These are phyloP conservation scores for Toxostoma redivivum DNA, from an alignment of 2,113 vertebrate species.

Conservation along the genomic window DNA sequence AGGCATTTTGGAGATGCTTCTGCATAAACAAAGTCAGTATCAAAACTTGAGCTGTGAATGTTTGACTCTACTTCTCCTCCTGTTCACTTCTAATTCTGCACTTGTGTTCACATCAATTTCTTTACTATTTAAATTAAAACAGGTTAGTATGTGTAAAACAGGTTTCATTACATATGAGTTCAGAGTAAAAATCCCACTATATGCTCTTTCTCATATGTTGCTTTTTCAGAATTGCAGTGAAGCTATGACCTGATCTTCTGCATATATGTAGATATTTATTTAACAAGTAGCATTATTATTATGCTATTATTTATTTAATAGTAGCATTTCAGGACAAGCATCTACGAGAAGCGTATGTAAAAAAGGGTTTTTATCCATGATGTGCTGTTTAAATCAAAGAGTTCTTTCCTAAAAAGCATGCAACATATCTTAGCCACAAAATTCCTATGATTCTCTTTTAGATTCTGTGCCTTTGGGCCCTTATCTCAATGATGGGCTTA, in stretches of 20 bases:
- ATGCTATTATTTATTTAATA: neutral
- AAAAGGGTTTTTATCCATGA: neutral
- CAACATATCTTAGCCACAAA: neutral
- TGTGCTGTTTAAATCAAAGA: neutral
- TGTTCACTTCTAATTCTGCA: neutral
- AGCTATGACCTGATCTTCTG: neutral
- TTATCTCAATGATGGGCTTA: neutral
- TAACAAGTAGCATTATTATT: neutral
- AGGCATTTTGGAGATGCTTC: neutral
- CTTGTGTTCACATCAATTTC: neutral
- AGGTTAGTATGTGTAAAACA: neutral
- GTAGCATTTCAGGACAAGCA: neutral
- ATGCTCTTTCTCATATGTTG: neutral
- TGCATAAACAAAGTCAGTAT: neutral
- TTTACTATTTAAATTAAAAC: neutral
- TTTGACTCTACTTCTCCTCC: neutral
- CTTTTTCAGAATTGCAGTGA: neutral
- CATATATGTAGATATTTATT: neutral
- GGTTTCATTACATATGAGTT: neutral
- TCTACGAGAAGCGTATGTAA: neutral
- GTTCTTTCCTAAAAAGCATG: neutral
- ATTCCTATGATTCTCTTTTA: neutral
- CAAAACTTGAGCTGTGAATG: neutral
- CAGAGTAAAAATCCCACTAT: neutral
- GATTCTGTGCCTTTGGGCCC: neutral